Evolutionary conservation across 1,140 invertebrate genomes (phyloP), one percentile per base, ranked within the genome.

Genomic region (Drosophila prosaltans): DNA sequence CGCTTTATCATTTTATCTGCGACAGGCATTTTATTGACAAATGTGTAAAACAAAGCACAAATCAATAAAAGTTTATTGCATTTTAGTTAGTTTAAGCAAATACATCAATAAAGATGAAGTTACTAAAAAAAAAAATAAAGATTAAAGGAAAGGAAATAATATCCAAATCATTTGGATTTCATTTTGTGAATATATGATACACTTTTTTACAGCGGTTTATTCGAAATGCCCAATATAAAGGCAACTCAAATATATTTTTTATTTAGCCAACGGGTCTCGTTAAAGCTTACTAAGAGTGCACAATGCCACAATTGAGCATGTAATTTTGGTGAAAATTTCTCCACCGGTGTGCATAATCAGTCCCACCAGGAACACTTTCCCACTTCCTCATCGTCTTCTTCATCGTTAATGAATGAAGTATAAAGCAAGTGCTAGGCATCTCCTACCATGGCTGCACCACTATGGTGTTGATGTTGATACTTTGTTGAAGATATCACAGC

Each of bases 391-490:
- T 89, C 76, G 36, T 64, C 80, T 55, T 80, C 65, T 32, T 60
- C 72, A 59, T 77, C 74, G 69, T 84, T 70, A 26, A 78, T 69
- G 59, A 67, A 74, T 77, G 84, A 81, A 82, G 73, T 60, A 65
- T 74, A 89, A 61, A 85, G 78, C 74, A 89, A 84, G 76, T 89
- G 84, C 84, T 90, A 89, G 79, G 79, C 86, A 70, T 86, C 86
- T 65, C 86, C 86, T 48, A 80, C 86, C 78, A 82, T 85, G 21
- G 80, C 66, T 30, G 91, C 72, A 57, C 83, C 77, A 57, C 83
- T 75, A 21, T 94, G 93, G 69, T 95, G 95, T 89, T 96, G 95
- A 83, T 95, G 95, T 89, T 96, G 95, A 83, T 89, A 89, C 75
- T 89, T 88, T 66, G 83, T 72, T 69, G 83, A 66, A 55, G 80